Percentiles rank a stretch among this genome's conserved stretches.
Conservation (phyloP, 2,797 vertebrate species). For the Phoxinus dragarum region DNA sequence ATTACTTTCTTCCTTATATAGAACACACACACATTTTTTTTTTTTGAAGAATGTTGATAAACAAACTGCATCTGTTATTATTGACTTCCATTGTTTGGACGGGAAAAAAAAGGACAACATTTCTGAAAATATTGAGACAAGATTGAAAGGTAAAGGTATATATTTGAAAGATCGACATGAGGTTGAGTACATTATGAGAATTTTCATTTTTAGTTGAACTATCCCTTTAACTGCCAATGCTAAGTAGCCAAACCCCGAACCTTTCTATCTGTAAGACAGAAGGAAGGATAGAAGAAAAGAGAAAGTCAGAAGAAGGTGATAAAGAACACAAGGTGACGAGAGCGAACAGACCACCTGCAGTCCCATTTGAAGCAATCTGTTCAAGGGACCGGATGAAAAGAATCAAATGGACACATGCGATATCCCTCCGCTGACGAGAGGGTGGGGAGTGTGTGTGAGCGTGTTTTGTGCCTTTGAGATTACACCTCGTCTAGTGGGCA, state of each 20-base stretch:
- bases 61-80: too few relatives aligned
- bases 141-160: neutral
- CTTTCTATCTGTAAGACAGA: neutral
- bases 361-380: conserved; percentile 55
- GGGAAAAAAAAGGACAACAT: neutral
- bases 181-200: too few relatives aligned
- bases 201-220: neutral
- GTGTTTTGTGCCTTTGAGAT: conserved; percentile 31
- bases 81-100: neutral
- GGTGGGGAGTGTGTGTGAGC: neutral
- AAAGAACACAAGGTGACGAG: conserved; percentile 18
- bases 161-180: neutral
- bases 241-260: neutral
- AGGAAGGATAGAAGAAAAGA: neutral
- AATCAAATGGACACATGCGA: conserved; percentile 46
- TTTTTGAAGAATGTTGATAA: neutral
- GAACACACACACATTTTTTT: too few relatives aligned
- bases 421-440: conserved; percentile 4
- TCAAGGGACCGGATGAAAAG: conserved; percentile 37
- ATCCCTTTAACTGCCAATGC: neutral
- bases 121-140: neutral
- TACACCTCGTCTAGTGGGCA: conserved; percentile 14
- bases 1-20: neutral
- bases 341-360: conserved; percentile 39
- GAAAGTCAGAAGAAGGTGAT: neutral